Evolutionary conservation across 2,113 vertebrate species (phyloP).

Genomic region (Leptobrachium leishanense): DNA sequence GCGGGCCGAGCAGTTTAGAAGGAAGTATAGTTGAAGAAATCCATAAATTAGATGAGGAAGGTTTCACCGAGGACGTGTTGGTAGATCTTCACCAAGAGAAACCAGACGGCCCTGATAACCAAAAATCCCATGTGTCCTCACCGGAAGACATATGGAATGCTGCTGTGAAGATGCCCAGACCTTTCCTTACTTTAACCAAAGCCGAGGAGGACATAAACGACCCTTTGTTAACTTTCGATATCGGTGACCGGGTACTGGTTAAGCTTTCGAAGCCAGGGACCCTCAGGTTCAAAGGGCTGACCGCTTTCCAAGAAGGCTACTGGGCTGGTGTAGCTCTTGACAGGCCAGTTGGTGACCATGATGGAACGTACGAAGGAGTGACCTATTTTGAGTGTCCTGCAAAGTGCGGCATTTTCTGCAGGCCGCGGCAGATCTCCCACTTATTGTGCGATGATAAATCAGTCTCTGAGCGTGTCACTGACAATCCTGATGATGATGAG

Average conservation of each 20-base stretch:
- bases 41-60: conserved; percentile 54
- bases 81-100: background rate
- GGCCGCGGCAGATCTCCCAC: conserved; percentile 58
- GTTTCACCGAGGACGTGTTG: conserved; percentile 6
- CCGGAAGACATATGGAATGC: background rate
- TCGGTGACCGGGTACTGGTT: conserved; percentile 57
- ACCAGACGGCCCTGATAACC: background rate
- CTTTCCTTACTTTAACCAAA: background rate
- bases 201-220: conserved; percentile 26
- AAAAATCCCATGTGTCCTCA: background rate
- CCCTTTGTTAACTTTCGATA: conserved; percentile 45
- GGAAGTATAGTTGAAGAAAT: conserved; percentile 58
- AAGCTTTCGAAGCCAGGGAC: conserved; percentile 55
- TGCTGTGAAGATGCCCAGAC: background rate
- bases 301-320: conserved; percentile 50
- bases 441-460: conserved; percentile 29
- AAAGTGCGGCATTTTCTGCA: conserved; percentile 59
- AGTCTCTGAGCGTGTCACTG: background rate
- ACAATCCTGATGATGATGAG: conserved; percentile 31
- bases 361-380: conserved; percentile 54
- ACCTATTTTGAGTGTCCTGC: conserved; percentile 58
- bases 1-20: conserved; percentile 14
- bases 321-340: conserved; percentile 62
- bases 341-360: conserved; percentile 51
- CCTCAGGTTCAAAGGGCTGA: conserved; percentile 53